Percentiles rank a stretch among this genome's conserved stretches.
phyloP scores from a whole-genome alignment of 2,888 invertebrate genomes.

The Ecdyonurus torrentis region DNA sequence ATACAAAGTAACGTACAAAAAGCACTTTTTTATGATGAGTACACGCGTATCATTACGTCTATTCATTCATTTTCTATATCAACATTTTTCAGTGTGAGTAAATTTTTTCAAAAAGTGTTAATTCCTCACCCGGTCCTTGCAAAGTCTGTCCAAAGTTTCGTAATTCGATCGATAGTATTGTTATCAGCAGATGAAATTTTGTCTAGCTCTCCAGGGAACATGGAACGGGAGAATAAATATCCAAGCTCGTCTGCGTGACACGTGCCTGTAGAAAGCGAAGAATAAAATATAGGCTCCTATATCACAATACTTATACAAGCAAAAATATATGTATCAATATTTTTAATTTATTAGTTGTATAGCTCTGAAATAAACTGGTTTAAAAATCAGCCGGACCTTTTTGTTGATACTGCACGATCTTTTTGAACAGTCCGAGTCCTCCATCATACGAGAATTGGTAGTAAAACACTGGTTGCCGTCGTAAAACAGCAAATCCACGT shows the following conservation, averaged over 20 bases:
- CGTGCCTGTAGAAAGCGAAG: too few relatives aligned
- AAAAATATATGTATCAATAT: too few relatives aligned
- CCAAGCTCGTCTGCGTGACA: not conserved
- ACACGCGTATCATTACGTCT: too few relatives aligned
- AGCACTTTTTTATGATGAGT: not conserved
- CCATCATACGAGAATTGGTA: conserved; percentile 8
- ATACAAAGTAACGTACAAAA: not conserved
- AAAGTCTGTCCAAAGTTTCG: not conserved
- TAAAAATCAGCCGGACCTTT: too few relatives aligned
- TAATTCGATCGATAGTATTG: not conserved
- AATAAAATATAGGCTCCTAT: too few relatives aligned
- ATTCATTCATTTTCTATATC: too few relatives aligned
- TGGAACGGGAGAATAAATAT: not conserved
- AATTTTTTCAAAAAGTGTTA: too few relatives aligned
- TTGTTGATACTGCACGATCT: conserved; percentile 6
- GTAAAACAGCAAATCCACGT: not conserved
- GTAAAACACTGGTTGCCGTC: not conserved
- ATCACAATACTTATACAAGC: too few relatives aligned
- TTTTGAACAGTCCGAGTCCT: conserved; percentile 5
- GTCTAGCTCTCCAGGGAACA: not conserved
- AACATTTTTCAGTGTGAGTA: too few relatives aligned
- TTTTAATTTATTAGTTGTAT: too few relatives aligned
- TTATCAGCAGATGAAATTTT: not conserved
- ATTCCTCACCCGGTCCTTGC: not conserved
- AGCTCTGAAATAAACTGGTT: too few relatives aligned